Percentiles rank a stretch among this genome's conserved stretches.
Conservation (phyloP, 2,888 invertebrate species). For the Caenorhabditis japonica region DNA sequence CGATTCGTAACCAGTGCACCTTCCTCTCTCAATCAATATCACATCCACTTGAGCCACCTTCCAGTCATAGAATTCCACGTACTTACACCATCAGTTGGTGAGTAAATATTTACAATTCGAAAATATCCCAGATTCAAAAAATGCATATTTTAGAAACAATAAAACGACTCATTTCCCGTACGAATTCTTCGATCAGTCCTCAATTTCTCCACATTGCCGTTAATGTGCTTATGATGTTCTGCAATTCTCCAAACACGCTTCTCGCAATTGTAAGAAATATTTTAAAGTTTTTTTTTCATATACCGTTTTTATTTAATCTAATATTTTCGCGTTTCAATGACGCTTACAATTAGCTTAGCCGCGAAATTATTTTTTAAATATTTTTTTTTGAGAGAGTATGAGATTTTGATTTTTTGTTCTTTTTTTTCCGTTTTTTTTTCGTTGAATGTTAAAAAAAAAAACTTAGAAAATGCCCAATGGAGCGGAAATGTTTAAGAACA, state of each 20-base stretch:
- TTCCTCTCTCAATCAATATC: conserved; percentile 37
- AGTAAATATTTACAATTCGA: not conserved
- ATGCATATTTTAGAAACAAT: conserved; percentile 15
- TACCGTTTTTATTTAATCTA: no score
- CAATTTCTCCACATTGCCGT: conserved; percentile 32
- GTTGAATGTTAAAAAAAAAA: no score
- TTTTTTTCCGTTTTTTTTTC: no score
- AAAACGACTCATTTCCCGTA: conserved; percentile 16
- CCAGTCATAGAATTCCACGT: conserved; percentile 35
- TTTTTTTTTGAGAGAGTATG: no score
- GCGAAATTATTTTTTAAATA: no score
- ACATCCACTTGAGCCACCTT: conserved; percentile 21
- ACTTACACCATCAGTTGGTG: conserved; percentile 9
- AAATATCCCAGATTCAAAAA: not conserved
- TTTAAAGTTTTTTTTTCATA: no score
- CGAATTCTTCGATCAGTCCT: conserved; percentile 14
- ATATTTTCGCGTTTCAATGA: no score
- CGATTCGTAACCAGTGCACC: conserved; percentile 49
- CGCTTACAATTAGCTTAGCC: no score
- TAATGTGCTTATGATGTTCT: conserved; percentile 15
- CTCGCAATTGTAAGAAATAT: conserved; percentile 23
- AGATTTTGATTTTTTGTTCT: no score
- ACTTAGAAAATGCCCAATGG: no score
- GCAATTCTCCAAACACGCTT: conserved; percentile 40
- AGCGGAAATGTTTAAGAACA: no score